A percentile compares a stretch with the other conserved stretches of the same genome.
Evolutionary conservation across 2,888 invertebrate genomes (phyloP).

Genomic region (Cistogaster globosa): DNA sequence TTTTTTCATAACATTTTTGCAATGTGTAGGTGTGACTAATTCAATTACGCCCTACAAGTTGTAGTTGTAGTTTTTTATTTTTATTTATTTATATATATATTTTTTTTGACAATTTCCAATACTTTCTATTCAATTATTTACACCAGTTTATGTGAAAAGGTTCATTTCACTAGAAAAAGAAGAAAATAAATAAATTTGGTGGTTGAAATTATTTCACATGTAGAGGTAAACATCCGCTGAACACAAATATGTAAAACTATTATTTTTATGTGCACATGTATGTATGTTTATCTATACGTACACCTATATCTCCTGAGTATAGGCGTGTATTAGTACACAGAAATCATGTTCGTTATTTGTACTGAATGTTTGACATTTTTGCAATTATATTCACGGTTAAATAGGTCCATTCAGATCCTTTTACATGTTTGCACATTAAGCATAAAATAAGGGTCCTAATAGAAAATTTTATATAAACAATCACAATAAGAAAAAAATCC

Average conservation of each 20-base stretch:
- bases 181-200: no score
- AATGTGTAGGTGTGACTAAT: conserved; percentile 71
- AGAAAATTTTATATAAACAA: not conserved
- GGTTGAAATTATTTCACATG: no score
- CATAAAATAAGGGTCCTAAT: not conserved
- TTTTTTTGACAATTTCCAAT: conserved; percentile 17
- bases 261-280: no score
- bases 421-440: not conserved
- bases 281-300: not conserved
- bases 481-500: no score
- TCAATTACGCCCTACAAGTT: conserved; percentile 68
- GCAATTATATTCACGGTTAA: conserved; percentile 65
- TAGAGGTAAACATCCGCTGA: no score
- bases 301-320: not conserved
- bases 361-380: conserved; percentile 62
- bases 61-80: no score
- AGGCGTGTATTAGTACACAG: not conserved
- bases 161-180: no score
- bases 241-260: no score
- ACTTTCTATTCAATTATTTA: conserved; percentile 45
- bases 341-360: conserved; percentile 39
- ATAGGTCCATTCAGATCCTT: conserved; percentile 14
- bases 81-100: no score
- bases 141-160: conserved; percentile 13
- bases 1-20: conserved; percentile 10